These are phyloP conservation scores for Frankliniella intonsa DNA, from an alignment of 2,888 invertebrate species.

Conservation along the genomic window DNA sequence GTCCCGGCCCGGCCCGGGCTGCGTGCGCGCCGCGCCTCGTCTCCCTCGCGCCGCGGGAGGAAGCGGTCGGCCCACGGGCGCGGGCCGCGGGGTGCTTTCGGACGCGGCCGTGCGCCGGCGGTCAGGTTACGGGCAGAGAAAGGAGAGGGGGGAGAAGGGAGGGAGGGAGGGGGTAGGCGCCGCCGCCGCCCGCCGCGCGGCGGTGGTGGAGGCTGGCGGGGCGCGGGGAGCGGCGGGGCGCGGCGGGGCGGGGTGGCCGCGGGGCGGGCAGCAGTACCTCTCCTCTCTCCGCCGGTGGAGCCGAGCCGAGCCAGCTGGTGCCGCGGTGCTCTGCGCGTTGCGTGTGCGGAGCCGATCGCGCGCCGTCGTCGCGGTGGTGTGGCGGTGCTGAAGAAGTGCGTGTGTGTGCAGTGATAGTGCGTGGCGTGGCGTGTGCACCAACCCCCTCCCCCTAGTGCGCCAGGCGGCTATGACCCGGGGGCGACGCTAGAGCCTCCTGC, in stretches of 20 bases:
- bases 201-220: conserved; percentile 17
- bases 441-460: conserved; percentile 37
- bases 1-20: background rate
- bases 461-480: conserved; percentile 3
- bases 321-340: background rate
- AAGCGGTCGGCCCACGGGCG: conserved; percentile 3
- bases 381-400: background rate
- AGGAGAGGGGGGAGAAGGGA: conserved; percentile 31
- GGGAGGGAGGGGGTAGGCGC: background rate
- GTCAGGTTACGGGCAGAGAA: conserved; percentile 48
- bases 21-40: background rate
- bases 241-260: background rate
- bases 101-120: conserved; percentile 45
- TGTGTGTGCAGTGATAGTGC: background rate
- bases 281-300: background rate
- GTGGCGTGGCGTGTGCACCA: conserved; percentile 29
- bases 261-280: background rate
- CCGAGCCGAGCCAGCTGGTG: background rate
- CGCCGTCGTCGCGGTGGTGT: background rate
- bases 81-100: conserved; percentile 35
- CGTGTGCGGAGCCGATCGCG: background rate
- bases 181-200: background rate
- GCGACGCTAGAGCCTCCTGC: conserved; percentile 34
- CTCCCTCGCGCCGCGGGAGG: background rate
- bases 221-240: conserved; percentile 14